Evolutionary conservation across 2,888 invertebrate species (phyloP), one percentile per base, ranked within the genome.

Genomic region (Ichneumoninae sp.): DNA sequence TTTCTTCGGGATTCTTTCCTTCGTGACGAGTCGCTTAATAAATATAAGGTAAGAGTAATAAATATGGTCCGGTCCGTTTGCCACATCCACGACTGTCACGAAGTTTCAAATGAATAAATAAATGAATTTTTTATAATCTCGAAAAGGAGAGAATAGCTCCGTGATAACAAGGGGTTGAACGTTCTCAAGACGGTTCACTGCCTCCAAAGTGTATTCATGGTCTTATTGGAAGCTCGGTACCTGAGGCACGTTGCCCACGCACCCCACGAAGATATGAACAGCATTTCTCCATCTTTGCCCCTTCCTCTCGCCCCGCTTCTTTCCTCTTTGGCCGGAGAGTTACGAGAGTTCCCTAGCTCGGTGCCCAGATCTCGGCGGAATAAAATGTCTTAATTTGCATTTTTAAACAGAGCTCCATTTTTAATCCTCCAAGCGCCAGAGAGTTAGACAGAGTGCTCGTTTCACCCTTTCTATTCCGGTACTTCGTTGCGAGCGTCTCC

Each of bases 351-450:
- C 57, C n/a, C 71, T 22, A 13, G 50, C 68, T 44, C 60, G 62
- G 54, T 62, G 79, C 69, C 76, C 86, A 88, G 86, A 88, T 88
- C 87, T 88, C 86, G 80, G 80, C 87, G 84, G 88, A 89, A 90
- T 89, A 88, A 90, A 90, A 90, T 88, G 89, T 89, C 87, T 91
- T 90, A 89, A 91, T 91, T 91, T 90, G 89, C 90, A 91, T 91
- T 88, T 90, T 90, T 89, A 90, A 90, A 86, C 87, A 90, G 87
- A 81, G 78, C 76, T 75, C 78, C 80, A 81, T 86, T 85, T 86
- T 87, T 86, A 87, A 87, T 86, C 86, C 85, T 78, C 71, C 76
- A 57, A 77, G 70, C 75, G 54, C 82, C 70, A 82, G 70, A 65
- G 66, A 84, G 82, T 79, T 78, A 75, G 78, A 81, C 81, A 60